Conservation (phyloP, 2,113 vertebrate species). For the Engraulis encrasicolus region DNA sequence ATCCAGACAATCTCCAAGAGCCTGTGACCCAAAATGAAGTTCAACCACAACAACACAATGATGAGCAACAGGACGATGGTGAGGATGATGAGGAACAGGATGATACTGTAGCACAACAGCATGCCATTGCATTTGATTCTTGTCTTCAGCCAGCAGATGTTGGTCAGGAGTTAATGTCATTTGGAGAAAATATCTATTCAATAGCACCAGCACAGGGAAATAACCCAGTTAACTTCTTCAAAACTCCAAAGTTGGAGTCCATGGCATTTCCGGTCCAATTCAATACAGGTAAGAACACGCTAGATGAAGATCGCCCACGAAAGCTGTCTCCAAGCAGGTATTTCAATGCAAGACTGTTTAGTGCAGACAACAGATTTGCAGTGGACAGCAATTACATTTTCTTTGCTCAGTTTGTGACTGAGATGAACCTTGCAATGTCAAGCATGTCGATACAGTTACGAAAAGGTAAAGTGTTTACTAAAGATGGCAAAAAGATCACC, state of each 20-base stretch:
- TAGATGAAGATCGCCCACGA: slow-evolving; percentile 25
- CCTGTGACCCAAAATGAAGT: no score
- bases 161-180: slow-evolving; percentile 43
- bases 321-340: slow-evolving; percentile 40
- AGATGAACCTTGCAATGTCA: slow-evolving; percentile 38
- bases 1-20: no score
- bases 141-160: slow-evolving; percentile 45
- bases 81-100: background rate
- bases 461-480: background rate
- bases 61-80: slow-evolving; percentile 14
- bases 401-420: slow-evolving; percentile 46
- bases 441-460: slow-evolving; percentile 36
- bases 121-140: slow-evolving; percentile 35
- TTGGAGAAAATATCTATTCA: slow-evolving; percentile 40
- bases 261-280: slow-evolving; percentile 44
- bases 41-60: no score
- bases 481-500: background rate
- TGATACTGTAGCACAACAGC: background rate
- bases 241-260: slow-evolving; percentile 34
- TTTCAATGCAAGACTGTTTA: slow-evolving; percentile 41
- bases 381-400: slow-evolving; percentile 46
- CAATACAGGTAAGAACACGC: slow-evolving; percentile 41
- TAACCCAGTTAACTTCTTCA: slow-evolving; percentile 41
- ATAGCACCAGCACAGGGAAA: slow-evolving; percentile 44
- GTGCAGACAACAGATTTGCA: slow-evolving; percentile 43